phyloP scores from a whole-genome alignment of 2,797 vertebrate species.

The Microcaecilia unicolor region DNA sequence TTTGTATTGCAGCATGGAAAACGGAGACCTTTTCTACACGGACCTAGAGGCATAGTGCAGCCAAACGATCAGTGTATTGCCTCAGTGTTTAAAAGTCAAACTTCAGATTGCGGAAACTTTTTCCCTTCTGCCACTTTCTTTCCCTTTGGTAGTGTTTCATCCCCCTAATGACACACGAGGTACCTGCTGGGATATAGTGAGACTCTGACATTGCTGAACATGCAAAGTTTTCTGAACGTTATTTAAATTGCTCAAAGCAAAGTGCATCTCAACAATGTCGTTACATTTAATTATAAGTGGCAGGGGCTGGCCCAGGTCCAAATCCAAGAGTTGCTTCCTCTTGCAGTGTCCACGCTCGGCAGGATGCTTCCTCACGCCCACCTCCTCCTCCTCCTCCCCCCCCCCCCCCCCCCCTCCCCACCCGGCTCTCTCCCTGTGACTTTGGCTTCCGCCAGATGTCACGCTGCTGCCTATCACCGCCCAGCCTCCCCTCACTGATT shows the following conservation, averaged over 20 bases:
- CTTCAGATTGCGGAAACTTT: too few relatives aligned
- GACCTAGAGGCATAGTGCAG: too few relatives aligned
- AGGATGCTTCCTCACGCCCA: constrained; percentile 50
- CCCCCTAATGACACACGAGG: background rate
- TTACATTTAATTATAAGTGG: constrained; percentile 48
- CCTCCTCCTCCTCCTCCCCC: constrained; percentile 30
- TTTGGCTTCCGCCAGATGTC: constrained; percentile 66
- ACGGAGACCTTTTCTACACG: too few relatives aligned
- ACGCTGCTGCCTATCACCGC: constrained; percentile 40
- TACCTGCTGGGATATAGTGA: background rate
- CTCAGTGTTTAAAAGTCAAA: too few relatives aligned
- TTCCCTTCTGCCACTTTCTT: too few relatives aligned
- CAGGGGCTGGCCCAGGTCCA: constrained; percentile 50
- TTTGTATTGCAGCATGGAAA: too few relatives aligned
- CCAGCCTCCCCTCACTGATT: constrained; percentile 21
- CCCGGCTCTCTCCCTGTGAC: constrained; percentile 45
- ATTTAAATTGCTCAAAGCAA: background rate
- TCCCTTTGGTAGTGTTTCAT: too few relatives aligned
- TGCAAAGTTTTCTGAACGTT: background rate
- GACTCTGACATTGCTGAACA: background rate
- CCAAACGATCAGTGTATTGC: too few relatives aligned
- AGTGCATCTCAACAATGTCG: background rate
- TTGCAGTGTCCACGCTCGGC: constrained; percentile 46
- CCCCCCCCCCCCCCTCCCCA: constrained; percentile 30
- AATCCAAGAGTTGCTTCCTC: constrained; percentile 36